Evolutionary conservation across 2,888 invertebrate species (phyloP).

Genomic region (Xanthorhoe spadicearia): DNA sequence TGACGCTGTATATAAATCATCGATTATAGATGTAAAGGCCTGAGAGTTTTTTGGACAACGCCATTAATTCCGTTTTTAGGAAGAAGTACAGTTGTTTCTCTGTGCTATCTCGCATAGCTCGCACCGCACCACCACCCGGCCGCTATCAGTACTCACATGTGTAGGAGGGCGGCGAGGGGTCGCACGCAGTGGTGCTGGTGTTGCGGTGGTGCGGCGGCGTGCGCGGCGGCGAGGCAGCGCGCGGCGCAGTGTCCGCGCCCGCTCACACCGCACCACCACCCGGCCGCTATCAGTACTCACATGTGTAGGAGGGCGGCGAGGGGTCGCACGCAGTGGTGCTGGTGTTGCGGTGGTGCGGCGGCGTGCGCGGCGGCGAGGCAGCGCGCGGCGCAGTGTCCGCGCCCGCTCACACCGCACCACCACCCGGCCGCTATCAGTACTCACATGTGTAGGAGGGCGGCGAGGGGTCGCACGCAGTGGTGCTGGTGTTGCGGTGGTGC

Average conservation of each 20-base stretch:
- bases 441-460: slow-evolving; percentile 66
- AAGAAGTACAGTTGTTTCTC: too few relatives aligned
- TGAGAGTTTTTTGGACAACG: too few relatives aligned
- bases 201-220: slow-evolving; percentile 54
- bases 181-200: slow-evolving; percentile 54
- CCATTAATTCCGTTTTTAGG: too few relatives aligned
- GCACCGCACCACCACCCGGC: too few relatives aligned
- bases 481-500: slow-evolving; percentile 52
- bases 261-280: too few relatives aligned
- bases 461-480: slow-evolving; percentile 60
- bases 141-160: too few relatives aligned
- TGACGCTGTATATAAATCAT: too few relatives aligned
- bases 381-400: slow-evolving; percentile 66
- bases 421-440: too few relatives aligned
- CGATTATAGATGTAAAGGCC: too few relatives aligned
- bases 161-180: slow-evolving; percentile 62
- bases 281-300: too few relatives aligned
- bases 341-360: slow-evolving; percentile 51
- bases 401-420: too few relatives aligned
- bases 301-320: slow-evolving; percentile 65
- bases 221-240: slow-evolving; percentile 66
- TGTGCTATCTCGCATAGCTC: too few relatives aligned
- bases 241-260: slow-evolving; percentile 69
- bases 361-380: slow-evolving; percentile 65
- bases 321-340: slow-evolving; percentile 57